Evolutionary conservation across 2,113 vertebrate genomes (phyloP), one percentile per base, ranked within the genome.

Genomic region (Lathamus discolor): DNA sequence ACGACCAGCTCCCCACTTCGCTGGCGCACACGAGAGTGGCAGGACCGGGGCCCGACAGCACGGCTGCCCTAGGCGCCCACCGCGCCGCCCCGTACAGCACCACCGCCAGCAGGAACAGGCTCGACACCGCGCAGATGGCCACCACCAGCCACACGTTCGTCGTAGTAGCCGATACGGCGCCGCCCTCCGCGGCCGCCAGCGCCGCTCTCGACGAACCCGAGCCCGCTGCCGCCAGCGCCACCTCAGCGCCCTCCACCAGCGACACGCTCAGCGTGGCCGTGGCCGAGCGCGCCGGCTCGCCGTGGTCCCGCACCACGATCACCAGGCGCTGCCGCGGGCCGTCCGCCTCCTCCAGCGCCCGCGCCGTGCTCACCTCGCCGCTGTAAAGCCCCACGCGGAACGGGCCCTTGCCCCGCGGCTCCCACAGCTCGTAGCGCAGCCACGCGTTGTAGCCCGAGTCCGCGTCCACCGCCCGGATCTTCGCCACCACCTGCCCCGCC

Each of bases 381-480:
- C 92, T 93, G 82, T 93, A 93, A 69, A 90, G 76, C 5, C 92
- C 92, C 87, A 93, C 93, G 78, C 93, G 94, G 91, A 95, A 93
- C 61, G 94, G 49, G 66, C 88, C 49, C 82, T 83, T 78, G 41
- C 37, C 78, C 28, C 83, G 88, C 78, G 88, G 88, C 92, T 98
- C 92, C 67, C 73, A 93, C 66, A 98, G 61, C 78, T 97, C 95
- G 91, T 97, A 98, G 5, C 97, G 97, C 52, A 98, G 94, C 95
- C 97, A 97, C 31, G 97, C 98, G 72, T 98, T 98, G 88, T 98
- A 98, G 28, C 98, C 98, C 19, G 97, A 97, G 86, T 97, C 98
- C 2, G 91, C 88, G 95, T 98, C 98, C 73, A 98, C 91, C 49
- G 97, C 98, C 19, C 94, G 97, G 59, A 98, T 90, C 96, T 98